Base-by-base conservation (phyloP, 2,888 invertebrate genomes). In the Meganola albula region DNA sequence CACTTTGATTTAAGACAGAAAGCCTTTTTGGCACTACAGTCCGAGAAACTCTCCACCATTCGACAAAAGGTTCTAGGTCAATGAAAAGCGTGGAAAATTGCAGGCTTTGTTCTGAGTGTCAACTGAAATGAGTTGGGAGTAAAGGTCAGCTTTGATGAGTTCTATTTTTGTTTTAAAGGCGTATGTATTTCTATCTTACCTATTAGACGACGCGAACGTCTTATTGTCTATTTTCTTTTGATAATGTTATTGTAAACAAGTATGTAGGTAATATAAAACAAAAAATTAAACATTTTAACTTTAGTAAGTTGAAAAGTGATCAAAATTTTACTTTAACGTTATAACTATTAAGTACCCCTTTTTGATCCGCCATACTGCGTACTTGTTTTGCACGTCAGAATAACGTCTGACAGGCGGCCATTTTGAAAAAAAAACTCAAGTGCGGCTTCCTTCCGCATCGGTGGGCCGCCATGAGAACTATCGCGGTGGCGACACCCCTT, bases 361-460 rank as follows among this genome's bases (percentile, higher is more conserved):
- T 73, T 64, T 60, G 48, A 27, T 56, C 67, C 49, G 77, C 84
- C 84, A 84, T 84, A 70, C 83, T 84, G 74, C 63, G 73, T 74
- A 68, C 64, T 68, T 68, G 63, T 68, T 73, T 74, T 54, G 58
- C 65, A 63, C 71, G 70, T 74, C 74, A 77, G 59, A 64, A 54
- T 79, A 74, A 79, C 70, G 64, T 74, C 59, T 82, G 78, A 76
- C 74, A 82, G 61, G 74, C 73, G 58, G 85, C 85, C 85, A 85
- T 85, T 80, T 85, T 85, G 77, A 75, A 84, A 84, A 20, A n/a
- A 77, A 83, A 80, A 69, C 74, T 80, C 64, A 65, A 82, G 78
- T 73, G 72, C 72, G 82, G 84, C 82, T 85, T 84, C 82, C 78
- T 85, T 85, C 78, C 82, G 75, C 78, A 63, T 74, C 80, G 74